Conservation (phyloP, 2,113 vertebrate genomes). For the Junco hyemalis region DNA sequence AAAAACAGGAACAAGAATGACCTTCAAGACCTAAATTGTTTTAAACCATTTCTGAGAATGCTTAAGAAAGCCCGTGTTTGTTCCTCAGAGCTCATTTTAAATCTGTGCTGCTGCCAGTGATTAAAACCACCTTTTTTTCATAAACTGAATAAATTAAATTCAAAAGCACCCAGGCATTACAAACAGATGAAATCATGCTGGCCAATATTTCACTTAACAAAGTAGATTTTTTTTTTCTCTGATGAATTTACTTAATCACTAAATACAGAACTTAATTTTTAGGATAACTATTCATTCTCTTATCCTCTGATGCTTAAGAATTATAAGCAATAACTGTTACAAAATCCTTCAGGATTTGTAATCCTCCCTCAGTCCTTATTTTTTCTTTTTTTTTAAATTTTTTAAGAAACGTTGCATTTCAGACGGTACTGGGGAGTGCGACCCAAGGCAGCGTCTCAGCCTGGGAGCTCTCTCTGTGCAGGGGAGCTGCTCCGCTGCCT, state of each 20-base stretch:
- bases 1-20: not conserved
- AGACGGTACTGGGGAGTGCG: not conserved
- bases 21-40: not conserved
- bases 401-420: not conserved
- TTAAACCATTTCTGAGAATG: not conserved
- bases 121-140: conserved; percentile 21
- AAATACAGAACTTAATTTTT: not conserved
- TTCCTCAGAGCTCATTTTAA: not conserved
- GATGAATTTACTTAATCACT: not conserved
- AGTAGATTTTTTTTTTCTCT: not conserved
- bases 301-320: not conserved
- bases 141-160: conserved; percentile 9
- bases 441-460: not conserved
- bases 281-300: not conserved
- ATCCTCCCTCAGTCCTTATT: not conserved
- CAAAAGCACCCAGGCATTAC: not conserved
- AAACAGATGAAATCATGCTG: conserved; percentile 5
- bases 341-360: not conserved
- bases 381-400: not conserved
- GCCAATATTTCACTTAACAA: not conserved
- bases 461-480: not conserved
- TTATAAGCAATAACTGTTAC: not conserved
- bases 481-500: not conserved
- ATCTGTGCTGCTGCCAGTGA: not conserved
- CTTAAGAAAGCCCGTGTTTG: not conserved